Evolutionary conservation across 2,888 invertebrate genomes (phyloP), one percentile per base, ranked within the genome.

Genomic region (Steromphala cineraria): DNA sequence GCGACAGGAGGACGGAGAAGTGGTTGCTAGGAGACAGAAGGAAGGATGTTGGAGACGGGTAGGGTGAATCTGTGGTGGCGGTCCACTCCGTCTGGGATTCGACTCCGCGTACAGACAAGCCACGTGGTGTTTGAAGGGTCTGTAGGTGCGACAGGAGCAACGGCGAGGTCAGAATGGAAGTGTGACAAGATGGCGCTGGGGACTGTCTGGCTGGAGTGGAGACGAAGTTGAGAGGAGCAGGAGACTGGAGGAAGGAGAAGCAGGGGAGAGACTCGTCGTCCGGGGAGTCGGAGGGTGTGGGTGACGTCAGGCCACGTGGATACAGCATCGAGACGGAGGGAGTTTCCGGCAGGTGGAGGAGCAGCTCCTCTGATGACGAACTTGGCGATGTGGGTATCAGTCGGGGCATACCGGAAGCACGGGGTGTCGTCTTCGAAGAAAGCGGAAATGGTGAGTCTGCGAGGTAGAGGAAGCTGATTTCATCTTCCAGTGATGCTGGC

Each of bases 381-480:
- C 13, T 46, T 13, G 46, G 10, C 46, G 46, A 46, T 8, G 56
- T 24, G 36, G 36, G 36, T 3, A 36, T 19, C 31, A 71, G 40
- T 17, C 36, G 19, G 0, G 71, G 31, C 71, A 71, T 40, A 36
- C 36, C 19, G 4, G 71, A 36, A 40, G 71, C 28, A 36, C 71
- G 71, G 15, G 71, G 40, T 8, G 71, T 40, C 36, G 71, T 71
- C 71, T 31, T 31, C 5, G 31, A 8, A 31, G 40, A 40, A 2
- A 40, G 31, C 3, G 40, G 71, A 19, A 71, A 40, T 10, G 31
- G 36, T 2, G 71, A 31, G n/a, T 71, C 71, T 8, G 19, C 71
- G n/a, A 71, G 36, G 71, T 71, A 71, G 24, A 71, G 19, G 31
- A 71, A 28, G 71, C 71, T 71, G 40, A 71, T 71, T 36, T 71